Base-by-base conservation (phyloP, 2,888 invertebrate genomes). In the Zaprionus obscuricornis region DNA sequence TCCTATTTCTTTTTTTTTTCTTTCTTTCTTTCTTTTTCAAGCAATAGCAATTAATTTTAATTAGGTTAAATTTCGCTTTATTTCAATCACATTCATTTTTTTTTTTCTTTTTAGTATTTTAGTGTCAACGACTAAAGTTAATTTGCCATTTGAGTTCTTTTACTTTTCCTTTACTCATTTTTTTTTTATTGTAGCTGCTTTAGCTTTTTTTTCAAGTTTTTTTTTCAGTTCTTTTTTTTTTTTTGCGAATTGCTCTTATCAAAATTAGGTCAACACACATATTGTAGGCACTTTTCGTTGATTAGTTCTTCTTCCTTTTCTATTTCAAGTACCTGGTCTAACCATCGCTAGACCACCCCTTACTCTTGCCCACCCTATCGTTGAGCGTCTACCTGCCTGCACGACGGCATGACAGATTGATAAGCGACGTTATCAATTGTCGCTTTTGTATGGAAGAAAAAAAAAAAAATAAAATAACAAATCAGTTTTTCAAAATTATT, bases 201-300 rank as follows among this genome's bases (percentile, higher is more conserved):
- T 5, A 22, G 22, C 22, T 29, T 26, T 3, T 39, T 10, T 3
- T 31, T 45, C 6, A 3, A n/a, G 14, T 45, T 27, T 18, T n/a
- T 46, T 29, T 49, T 26, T 3, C 36, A 14, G 22, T 22, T 29
- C 4, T 46, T 16, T 14, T 20, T 26, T 22, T 37, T 36, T 46
- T 39, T 71, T 71, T 33, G 72, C 67, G 50, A 56, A 56, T 52
- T 54, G 55, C 8, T 43, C 47, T 71, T 71, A 72, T 72, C 71
- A 63, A 72, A 71, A 71, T 71, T 72, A 51, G 71, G 72, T 72
- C 72, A 71, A 72, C 36, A 11, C 22, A 63, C 63, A 59, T 62
- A 51, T 60, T 62, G 60, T 62, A 60, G 60, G 51, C 45, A 62
- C 66, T 60, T 68, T 65, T 62, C 31, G 55, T 58, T 72, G 68